Base-by-base conservation (phyloP, 2,888 invertebrate genomes). In the Ephialtes manifestator region DNA sequence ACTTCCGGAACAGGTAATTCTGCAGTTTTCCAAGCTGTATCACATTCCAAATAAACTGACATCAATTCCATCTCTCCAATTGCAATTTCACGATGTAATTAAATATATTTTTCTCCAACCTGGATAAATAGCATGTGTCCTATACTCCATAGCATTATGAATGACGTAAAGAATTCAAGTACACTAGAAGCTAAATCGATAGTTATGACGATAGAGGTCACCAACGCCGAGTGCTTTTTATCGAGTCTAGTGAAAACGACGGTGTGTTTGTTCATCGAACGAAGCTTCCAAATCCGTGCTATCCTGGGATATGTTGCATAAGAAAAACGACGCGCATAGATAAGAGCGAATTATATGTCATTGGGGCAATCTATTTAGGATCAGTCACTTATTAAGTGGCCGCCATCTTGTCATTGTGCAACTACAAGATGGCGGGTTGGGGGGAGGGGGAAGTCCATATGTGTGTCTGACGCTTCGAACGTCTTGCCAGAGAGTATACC, bases 361-460 rank as follows among this genome's bases (percentile, higher is more conserved):
- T 91, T 89, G 90, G 91, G 88, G 84, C 90, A 91, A 92, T 92
- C 91, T 92, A 92, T 92, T 92, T 91, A 91, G 90, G 88, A 93
- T 91, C 90, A 87, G 88, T 87, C 89, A 88, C 88, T 92, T 90
- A 92, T 91, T 92, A 91, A 87, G 78, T 79, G 74, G 53, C 83
- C 60, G 87, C 89, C 86, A 89, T 88, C 55, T 89, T 87, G 86
- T 63, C 53, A 82, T 89, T 89, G 84, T 86, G 86, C 86, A 88
- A 89, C 83, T 31, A 87, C 84, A 89, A 89, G 78, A 67, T 83
- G 55, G 24, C 55, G 28, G 46, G 18, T 15, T 20, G 28, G n/a
- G 55, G 55, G 82, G 7, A 0, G 5, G n/a, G 18, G 39, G 3
- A 11, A 13, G 13, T 15, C 4, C 7, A 4, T 24, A 13, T 28